Evolutionary conservation across 2,888 invertebrate genomes (phyloP).

Genomic region (Tholera decimalis): DNA sequence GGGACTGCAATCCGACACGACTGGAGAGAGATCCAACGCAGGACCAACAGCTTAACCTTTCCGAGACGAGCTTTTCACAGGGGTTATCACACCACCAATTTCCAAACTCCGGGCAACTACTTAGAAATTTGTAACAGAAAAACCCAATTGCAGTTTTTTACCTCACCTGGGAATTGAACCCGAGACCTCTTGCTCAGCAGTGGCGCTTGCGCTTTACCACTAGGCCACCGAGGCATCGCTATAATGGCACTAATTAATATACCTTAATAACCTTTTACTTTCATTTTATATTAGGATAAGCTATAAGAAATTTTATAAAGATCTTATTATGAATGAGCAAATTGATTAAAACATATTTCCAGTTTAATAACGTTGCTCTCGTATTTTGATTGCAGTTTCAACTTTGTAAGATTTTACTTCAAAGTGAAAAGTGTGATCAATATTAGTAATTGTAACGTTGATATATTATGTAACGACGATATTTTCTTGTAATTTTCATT

Average conservation of each 20-base stretch:
- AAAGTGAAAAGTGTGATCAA: slow-evolving; percentile 47
- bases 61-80: too few relatives aligned
- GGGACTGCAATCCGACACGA: too few relatives aligned
- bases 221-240: too few relatives aligned
- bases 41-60: too few relatives aligned
- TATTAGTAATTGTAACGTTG: slow-evolving; percentile 23
- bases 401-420: slow-evolving; percentile 41
- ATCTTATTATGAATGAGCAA: slow-evolving; percentile 20
- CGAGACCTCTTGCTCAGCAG: too few relatives aligned
- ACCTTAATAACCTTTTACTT: neutral
- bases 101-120: too few relatives aligned
- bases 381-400: slow-evolving; percentile 43
- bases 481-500: slow-evolving; percentile 14
- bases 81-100: too few relatives aligned
- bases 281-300: neutral
- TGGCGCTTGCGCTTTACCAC: too few relatives aligned
- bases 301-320: slow-evolving; percentile 7
- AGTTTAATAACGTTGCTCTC: slow-evolving; percentile 29
- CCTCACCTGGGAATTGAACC: too few relatives aligned
- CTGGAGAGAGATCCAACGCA: too few relatives aligned
- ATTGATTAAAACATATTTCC: slow-evolving; percentile 38
- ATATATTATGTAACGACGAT: slow-evolving; percentile 31
- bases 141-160: too few relatives aligned
- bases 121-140: too few relatives aligned
- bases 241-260: neutral